Evolutionary conservation across 2,888 invertebrate species (phyloP), one percentile per base, ranked within the genome.

Genomic region (Dynastes grantii): DNA sequence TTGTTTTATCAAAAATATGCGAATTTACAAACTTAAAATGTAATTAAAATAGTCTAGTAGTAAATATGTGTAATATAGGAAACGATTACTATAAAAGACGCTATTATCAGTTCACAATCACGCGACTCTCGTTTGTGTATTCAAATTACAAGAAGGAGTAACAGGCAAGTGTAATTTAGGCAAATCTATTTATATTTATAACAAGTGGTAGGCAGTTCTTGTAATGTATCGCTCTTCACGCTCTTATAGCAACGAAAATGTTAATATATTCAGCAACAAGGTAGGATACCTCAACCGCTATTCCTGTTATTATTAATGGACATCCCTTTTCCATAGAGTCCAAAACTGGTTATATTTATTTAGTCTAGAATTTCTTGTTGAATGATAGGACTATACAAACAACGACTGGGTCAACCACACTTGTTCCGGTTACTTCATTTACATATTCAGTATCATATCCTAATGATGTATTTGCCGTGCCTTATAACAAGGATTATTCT

Each of bases 371-470:
- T 75, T 75, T 75, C 73, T 75, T 75, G 73, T 75, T 75, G 73
- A 75, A 75, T 61, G 73, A 75, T 75, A 75, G 73, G 45, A 61
- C 58, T 75, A 63, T 49, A 75, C 73, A 75, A 75, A 75, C 58
- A 75, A 29, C 45, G 32, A 70, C 68, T 68, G 71, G 78, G 77
- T 80, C 78, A 79, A 79, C 80, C 79, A 63, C 79, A 76, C 58
- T 64, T 58, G 63, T 76, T 78, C 68, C 77, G 68, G 78, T 78
- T 77, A 77, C 78, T 77, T 79, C 64, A 79, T 80, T 79, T 76
- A 58, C 76, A 78, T 79, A 73, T 77, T 77, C 71, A 49, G 77
- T 79, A 64, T 78, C n/a, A 29, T 71, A 76, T 77, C 75, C 80
- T 80, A 80, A 79, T 77, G 79, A 81, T 68, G 76, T 75, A 71